phyloP scores from a whole-genome alignment of 2,888 invertebrate species.

The Hypomecis punctinalis region DNA sequence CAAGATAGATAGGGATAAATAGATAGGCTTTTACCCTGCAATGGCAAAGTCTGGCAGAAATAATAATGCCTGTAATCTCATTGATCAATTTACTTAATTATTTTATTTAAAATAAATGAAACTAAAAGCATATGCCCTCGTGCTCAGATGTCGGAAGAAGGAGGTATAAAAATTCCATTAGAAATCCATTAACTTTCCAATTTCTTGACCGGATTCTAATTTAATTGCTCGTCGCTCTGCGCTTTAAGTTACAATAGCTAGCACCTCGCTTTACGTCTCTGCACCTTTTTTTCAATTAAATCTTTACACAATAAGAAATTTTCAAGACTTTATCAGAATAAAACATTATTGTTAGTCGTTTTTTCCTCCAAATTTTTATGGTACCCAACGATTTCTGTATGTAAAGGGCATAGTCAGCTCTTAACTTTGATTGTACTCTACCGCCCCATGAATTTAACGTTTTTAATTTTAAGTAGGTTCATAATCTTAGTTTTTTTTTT shows the following conservation, averaged over 20 bases:
- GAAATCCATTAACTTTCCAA: conserved; percentile 63
- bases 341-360: no score
- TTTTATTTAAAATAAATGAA: conserved; percentile 5
- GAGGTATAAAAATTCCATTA: conserved; percentile 49
- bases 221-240: conserved; percentile 54
- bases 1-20: no score
- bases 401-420: no score
- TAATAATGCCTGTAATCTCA: no score
- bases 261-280: conserved; percentile 10
- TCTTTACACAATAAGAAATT: background rate
- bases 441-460: no score
- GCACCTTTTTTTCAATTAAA: conserved; percentile 16
- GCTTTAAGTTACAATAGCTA: conserved; percentile 55
- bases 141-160: conserved; percentile 20
- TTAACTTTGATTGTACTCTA: no score
- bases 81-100: background rate
- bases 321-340: background rate
- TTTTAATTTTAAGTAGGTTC: no score
- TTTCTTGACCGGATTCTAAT: conserved; percentile 54
- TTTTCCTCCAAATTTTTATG: no score
- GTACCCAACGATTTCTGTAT: no score
- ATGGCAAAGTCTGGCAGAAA: no score
- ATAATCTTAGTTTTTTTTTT: no score
- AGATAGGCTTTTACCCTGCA: no score
- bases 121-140: conserved; percentile 10